Base-by-base conservation (phyloP, 30 jellyfish, hydroid and myxozoan species). In the Hydractinia echinata region DNA sequence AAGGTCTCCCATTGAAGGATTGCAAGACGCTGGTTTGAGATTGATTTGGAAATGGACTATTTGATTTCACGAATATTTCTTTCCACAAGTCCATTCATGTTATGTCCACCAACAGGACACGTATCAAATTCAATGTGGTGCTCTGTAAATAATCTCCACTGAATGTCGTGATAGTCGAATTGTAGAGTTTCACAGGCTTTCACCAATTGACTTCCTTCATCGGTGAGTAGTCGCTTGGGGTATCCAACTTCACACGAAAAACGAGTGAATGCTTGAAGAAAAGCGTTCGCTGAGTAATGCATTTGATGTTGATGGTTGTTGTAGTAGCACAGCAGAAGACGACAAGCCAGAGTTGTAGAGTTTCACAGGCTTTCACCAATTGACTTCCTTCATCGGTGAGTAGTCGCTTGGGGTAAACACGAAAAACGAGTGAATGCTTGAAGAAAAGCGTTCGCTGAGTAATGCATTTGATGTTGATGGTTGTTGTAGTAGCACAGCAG, bases 1-100 rank as follows among this genome's bases (percentile, higher is more conserved):
- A 64, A 64, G 7, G 74, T 64, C 39, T 74, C 83, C 83, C 83
- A 74, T 51, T 74, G 83, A 74, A 74, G 83, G 39, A 74, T 1
- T 19, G 73, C 4, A 10, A 74, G 30, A 5, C 83, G 3, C 14
- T 51, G 77, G 73, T 74, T 74, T 54, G 44, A 4, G 4, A 5
- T 5, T 4, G 83, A 30, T 14, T 49, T 74, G 48, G 14, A 19
- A 49, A 74, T 74, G n/a, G 83, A 51, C 4, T 1, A 5, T 7
- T 74, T 74, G 0, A 74, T 74, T 51, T 74, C 73, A 21, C 77
- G 74, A 5, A 74, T 74, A 4, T 74, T 74, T 8, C 83, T 44
- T 49, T 74, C 83, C 21, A 74, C 83, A 8, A 44, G 14, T 20
- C 83, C 76, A 74, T 74, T 54, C 83, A 74, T 74, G 64, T 51